Evolutionary conservation across 2,797 vertebrate genomes (phyloP).

Genomic region (Eulemur rubriventer): DNA sequence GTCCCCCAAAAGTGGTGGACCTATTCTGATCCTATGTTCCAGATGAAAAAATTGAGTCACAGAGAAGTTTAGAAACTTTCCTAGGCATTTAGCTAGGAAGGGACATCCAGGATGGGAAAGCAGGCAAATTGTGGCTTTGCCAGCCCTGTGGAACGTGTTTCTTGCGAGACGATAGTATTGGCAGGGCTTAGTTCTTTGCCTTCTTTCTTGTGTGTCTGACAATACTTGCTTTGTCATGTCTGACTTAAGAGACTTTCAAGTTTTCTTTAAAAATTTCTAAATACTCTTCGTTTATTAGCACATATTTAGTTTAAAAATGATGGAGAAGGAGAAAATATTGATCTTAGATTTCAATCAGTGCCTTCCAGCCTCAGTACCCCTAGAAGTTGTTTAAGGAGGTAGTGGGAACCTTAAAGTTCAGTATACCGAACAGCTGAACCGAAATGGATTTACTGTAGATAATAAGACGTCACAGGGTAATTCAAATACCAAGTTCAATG

Average conservation of each 20-base stretch:
- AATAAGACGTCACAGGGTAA: conserved; percentile 40
- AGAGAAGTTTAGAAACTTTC: not conserved
- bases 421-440: not conserved
- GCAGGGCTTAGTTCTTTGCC: not conserved
- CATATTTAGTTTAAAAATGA: conserved; percentile 42
- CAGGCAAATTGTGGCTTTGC: not conserved
- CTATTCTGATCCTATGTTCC: not conserved
- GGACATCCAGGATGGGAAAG: not conserved
- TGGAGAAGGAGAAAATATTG: not conserved
- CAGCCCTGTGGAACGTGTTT: not conserved
- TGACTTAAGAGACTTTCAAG: not conserved
- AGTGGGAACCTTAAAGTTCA: not conserved
- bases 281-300: not conserved
- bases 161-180: not conserved
- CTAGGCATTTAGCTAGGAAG: not conserved
- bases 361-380: not conserved
- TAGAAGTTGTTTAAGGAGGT: not conserved
- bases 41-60: not conserved
- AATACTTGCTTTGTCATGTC: conserved; percentile 1
- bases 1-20: not conserved
- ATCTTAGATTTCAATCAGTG: not conserved
- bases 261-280: not conserved
- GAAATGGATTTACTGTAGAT: conserved; percentile 44
- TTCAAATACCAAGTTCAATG: conserved; percentile 4
- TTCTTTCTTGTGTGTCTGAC: not conserved